Evolutionary conservation across 2,797 vertebrate genomes (phyloP), one percentile per base, ranked within the genome.

Genomic region (Parambassis ranga): DNA sequence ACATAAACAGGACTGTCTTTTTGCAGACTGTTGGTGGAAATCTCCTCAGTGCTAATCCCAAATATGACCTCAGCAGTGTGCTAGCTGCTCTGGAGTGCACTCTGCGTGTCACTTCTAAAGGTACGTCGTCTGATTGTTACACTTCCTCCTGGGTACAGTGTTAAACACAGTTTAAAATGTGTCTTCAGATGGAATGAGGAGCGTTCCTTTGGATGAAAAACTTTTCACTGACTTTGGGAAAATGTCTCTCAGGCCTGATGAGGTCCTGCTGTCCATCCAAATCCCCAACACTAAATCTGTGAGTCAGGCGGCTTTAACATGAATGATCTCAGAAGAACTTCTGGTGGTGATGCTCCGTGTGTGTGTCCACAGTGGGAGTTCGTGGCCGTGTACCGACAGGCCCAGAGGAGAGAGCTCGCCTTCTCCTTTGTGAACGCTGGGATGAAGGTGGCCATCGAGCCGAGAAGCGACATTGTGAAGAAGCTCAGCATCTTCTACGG

Each of bases 61-160:
- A 94, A 53, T 98, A 95, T 0, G 96, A 98, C 69, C 89, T 98
- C 87, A 97, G 95, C 76, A 95, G 96, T 8, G 9, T 97, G 64
- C 78, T 98, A 52, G 93, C 95, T 44, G 94, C 92, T 86, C 9
- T 90, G 93, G 55, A 74, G 65, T 35, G 89, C 98, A 33, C 78
- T 58, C 16, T 78, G 95, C 37, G 36, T 84, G 10, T 96, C 94
- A n/a, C n/a, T n/a, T n/a, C n/a, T n/a, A n/a, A n/a, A n/a, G n/a
- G n/a, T n/a, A n/a, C n/a, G n/a, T n/a, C n/a, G n/a, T n/a, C n/a
- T n/a, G n/a, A n/a, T n/a, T n/a, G n/a, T n/a, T n/a, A n/a, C n/a
- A n/a, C n/a, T n/a, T n/a, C n/a, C n/a, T n/a, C n/a, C n/a, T n/a
- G n/a, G n/a, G n/a, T n/a, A n/a, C n/a, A n/a, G n/a, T n/a, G n/a